Evolutionary conservation across 2,888 invertebrate genomes (phyloP).

Genomic region (Heliconius sara): DNA sequence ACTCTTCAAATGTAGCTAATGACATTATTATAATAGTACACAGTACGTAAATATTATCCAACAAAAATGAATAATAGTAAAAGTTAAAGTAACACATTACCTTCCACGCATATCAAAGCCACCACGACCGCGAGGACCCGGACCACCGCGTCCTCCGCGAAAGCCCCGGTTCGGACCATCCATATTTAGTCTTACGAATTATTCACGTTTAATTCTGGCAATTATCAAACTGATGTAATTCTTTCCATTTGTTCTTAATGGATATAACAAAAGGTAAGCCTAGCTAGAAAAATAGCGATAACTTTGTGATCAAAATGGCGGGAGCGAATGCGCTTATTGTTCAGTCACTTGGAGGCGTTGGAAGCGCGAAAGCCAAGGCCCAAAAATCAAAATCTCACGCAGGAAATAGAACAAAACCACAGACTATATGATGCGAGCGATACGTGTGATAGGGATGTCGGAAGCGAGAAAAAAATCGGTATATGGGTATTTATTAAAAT

Average conservation of each 20-base stretch:
- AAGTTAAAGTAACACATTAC: conserved; percentile 52
- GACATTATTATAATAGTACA: background rate
- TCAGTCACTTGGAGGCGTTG: background rate
- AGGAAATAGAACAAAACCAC: conserved; percentile 2
- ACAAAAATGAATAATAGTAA: background rate
- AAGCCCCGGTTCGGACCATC: conserved; percentile 61
- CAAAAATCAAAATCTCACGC: background rate
- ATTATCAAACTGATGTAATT: background rate
- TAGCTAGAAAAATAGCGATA: background rate
- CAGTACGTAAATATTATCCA: background rate
- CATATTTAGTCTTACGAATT: conserved; percentile 38
- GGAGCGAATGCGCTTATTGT: background rate
- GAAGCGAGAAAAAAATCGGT: no score
- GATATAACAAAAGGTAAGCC: background rate
- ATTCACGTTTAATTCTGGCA: background rate
- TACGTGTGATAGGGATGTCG: no score
- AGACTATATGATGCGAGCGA: background rate
- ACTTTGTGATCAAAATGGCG: conserved; percentile 28
- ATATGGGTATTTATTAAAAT: no score
- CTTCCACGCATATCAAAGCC: conserved; percentile 80
- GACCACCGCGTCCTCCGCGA: conserved; percentile 73
- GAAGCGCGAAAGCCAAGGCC: conserved; percentile 1
- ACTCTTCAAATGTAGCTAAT: background rate
- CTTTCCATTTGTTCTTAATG: conserved; percentile 23
- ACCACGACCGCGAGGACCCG: conserved; percentile 73